Conservation (phyloP, 2,888 invertebrate species). For the Dolomedes plantarius region DNA sequence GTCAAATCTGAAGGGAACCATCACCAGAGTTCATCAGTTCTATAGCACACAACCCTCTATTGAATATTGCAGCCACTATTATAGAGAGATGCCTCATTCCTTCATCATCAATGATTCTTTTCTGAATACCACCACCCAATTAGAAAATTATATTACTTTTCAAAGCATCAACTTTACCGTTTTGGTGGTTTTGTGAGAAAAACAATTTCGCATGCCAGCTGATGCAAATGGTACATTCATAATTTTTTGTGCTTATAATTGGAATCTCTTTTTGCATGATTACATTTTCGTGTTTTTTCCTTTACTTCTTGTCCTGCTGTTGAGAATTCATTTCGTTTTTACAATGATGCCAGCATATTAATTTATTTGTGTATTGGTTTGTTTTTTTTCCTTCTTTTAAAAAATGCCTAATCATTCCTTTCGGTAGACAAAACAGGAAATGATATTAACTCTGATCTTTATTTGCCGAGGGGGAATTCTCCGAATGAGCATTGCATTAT, state of each 20-base stretch:
- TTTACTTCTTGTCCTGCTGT: conserved; percentile 4
- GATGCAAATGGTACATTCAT: conserved; percentile 5
- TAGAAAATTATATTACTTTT: conserved; percentile 49
- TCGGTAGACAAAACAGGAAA: background rate
- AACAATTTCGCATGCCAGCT: conserved; percentile 18
- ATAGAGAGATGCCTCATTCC: no score
- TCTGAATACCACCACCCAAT: conserved; percentile 45
- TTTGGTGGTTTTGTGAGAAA: conserved; percentile 12
- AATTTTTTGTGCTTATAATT: conserved; percentile 9
- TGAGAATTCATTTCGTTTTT: conserved; percentile 5
- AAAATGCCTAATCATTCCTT: background rate
- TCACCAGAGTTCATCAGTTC: no score
- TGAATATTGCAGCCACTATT: no score
- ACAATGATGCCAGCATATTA: conserved; percentile 1
- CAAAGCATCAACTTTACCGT: background rate
- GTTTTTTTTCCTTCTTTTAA: background rate
- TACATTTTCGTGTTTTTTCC: background rate
- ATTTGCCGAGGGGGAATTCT: background rate
- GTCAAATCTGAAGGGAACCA: no score
- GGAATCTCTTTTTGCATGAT: conserved; percentile 14
- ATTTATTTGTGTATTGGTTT: conserved; percentile 18
- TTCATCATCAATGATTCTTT: conserved; percentile 27
- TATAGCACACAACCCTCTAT: no score
- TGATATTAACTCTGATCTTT: conserved; percentile 9
- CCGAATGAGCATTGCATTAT: background rate